Conservation (phyloP, 2,113 vertebrate genomes). For the Dolichallabes microphthalmus region DNA sequence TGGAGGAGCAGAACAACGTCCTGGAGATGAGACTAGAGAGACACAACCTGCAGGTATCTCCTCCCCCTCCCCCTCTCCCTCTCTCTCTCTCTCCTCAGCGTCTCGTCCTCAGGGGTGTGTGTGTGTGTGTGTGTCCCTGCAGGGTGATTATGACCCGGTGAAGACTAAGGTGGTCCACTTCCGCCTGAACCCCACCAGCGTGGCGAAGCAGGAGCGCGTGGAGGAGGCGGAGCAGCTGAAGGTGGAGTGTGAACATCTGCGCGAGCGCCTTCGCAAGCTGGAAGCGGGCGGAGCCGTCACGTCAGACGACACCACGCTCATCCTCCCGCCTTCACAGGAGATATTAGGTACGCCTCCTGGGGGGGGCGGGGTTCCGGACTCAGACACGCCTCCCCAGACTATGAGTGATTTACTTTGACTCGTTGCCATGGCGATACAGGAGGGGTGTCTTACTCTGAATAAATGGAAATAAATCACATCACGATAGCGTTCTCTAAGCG, state of each 20-base stretch:
- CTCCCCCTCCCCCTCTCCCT: too few species aligned
- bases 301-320: constrained; percentile 62
- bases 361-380: too few species aligned
- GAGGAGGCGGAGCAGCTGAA: constrained; percentile 79
- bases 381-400: too few species aligned
- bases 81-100: too few species aligned
- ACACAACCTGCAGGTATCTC: constrained; percentile 81
- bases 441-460: too few species aligned
- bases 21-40: constrained; percentile 87
- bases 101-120: too few species aligned
- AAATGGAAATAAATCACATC: too few species aligned
- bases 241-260: constrained; percentile 79
- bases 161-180: constrained; percentile 87
- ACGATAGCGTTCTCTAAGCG: too few species aligned
- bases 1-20: constrained; percentile 82
- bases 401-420: not conserved
- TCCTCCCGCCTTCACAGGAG: constrained; percentile 81
- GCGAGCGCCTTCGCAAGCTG: constrained; percentile 75
- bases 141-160: constrained; percentile 88
- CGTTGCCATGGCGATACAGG: too few species aligned
- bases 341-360: constrained; percentile 75
- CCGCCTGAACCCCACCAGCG: constrained; percentile 81
- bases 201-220: constrained; percentile 81
- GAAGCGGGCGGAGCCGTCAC: constrained; percentile 70
- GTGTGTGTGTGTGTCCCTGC: not conserved